phyloP scores from a whole-genome alignment of 2,888 invertebrate species.

The Linhomoeus sp. region DNA sequence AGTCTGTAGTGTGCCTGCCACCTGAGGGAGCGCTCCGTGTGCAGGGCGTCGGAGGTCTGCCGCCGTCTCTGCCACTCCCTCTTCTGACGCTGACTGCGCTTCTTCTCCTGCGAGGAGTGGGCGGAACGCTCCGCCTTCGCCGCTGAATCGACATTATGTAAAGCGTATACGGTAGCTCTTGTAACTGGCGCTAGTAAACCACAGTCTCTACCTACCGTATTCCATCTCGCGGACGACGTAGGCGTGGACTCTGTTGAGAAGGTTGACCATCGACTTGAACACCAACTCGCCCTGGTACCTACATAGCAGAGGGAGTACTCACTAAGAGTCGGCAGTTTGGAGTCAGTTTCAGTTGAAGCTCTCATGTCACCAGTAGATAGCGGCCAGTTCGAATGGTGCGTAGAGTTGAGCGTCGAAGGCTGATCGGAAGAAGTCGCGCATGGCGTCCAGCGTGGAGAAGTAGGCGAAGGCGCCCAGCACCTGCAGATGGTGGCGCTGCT shows the following conservation, averaged over 20 bases:
- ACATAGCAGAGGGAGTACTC: slow-evolving; percentile 7
- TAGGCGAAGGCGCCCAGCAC: slow-evolving; percentile 82
- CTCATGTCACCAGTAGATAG: slow-evolving; percentile 90
- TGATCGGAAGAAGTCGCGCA: slow-evolving; percentile 77
- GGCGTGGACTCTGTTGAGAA: slow-evolving; percentile 66
- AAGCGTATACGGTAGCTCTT: not conserved
- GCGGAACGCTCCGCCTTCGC: no score
- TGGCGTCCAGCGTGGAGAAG: slow-evolving; percentile 71
- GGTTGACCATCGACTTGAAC: slow-evolving; percentile 78
- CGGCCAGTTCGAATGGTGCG: slow-evolving; percentile 83
- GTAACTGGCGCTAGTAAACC: not conserved
- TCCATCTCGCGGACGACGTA: slow-evolving; percentile 51
- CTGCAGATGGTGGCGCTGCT: no score
- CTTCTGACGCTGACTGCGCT: slow-evolving; percentile 12
- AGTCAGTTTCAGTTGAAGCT: no score
- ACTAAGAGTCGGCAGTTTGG: not conserved
- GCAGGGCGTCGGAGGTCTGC: slow-evolving; percentile 1
- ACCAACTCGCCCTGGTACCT: slow-evolving; percentile 82
- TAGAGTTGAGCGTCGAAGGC: slow-evolving; percentile 89
- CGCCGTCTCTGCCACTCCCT: slow-evolving; percentile 33
- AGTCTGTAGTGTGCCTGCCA: slow-evolving; percentile 78
- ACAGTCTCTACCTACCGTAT: no score
- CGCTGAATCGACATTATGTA: no score
- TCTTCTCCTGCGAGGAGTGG: no score
- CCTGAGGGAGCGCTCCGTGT: slow-evolving; percentile 63